Conservation (phyloP, 2,797 vertebrate genomes). For the Coccyzus lansbergi region DNA sequence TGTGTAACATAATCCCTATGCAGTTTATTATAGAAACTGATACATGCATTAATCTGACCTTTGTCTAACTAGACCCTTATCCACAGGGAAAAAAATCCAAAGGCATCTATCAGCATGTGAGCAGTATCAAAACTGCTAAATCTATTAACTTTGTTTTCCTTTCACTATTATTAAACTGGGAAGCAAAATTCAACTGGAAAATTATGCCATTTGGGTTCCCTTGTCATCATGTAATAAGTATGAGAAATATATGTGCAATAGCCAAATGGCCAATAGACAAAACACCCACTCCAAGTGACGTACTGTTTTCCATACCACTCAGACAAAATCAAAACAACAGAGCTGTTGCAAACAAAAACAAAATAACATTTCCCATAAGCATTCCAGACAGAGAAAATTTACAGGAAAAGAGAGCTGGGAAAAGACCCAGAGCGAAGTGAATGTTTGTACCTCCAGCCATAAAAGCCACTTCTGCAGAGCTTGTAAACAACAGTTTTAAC, state of each 20-base stretch:
- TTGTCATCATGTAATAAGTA: slow-evolving; percentile 84
- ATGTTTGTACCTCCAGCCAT: slow-evolving; percentile 65
- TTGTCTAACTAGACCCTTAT: slow-evolving; percentile 71
- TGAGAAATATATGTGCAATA: slow-evolving; percentile 82
- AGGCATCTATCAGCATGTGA: slow-evolving; percentile 61
- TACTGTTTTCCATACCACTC: slow-evolving; percentile 85
- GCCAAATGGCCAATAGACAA: slow-evolving; percentile 86
- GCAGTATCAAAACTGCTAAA: slow-evolving; percentile 76
- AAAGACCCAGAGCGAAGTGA: slow-evolving; percentile 73
- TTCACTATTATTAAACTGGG: slow-evolving; percentile 81
- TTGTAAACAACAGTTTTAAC: slow-evolving; percentile 46
- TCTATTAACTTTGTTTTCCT: slow-evolving; percentile 80
- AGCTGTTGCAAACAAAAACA: slow-evolving; percentile 87
- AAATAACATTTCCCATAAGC: slow-evolving; percentile 86
- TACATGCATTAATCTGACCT: slow-evolving; percentile 77
- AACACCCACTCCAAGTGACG: slow-evolving; percentile 86
- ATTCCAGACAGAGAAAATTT: slow-evolving; percentile 85
- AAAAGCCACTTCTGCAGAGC: slow-evolving; percentile 5
- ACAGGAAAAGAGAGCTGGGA: slow-evolving; percentile 82
- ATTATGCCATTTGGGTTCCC: slow-evolving; percentile 79
- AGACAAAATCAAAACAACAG: slow-evolving; percentile 88
- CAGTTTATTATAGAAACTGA: slow-evolving; percentile 79
- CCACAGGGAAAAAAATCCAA: slow-evolving; percentile 45
- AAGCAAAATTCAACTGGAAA: slow-evolving; percentile 81
- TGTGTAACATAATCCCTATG: slow-evolving; percentile 71